phyloP scores from a whole-genome alignment of 2,888 invertebrate genomes.

The Eledone cirrhosa region DNA sequence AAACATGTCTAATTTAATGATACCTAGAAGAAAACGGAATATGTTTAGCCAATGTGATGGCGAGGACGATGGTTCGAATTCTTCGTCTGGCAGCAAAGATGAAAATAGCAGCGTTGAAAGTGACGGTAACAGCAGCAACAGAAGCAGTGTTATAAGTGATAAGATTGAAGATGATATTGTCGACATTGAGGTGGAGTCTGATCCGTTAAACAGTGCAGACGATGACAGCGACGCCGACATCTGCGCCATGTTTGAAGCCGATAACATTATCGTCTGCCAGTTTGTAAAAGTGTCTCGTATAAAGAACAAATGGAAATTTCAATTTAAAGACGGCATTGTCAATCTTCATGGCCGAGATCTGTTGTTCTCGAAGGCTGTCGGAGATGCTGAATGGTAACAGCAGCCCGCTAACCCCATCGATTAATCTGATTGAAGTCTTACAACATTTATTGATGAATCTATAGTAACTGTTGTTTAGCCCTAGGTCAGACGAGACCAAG shows the following conservation, averaged over 20 bases:
- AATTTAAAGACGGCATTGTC: slow-evolving; percentile 99
- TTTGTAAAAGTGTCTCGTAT: slow-evolving; percentile 70
- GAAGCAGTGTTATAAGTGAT: too few relatives aligned
- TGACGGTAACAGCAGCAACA: too few relatives aligned
- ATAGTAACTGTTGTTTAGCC: too few relatives aligned
- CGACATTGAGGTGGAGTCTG: not conserved
- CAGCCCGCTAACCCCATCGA: too few relatives aligned
- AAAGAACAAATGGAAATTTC: slow-evolving; percentile 98
- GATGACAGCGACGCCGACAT: slow-evolving; percentile 10
- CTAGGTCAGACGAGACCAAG: too few relatives aligned
- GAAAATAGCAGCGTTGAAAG: too few relatives aligned
- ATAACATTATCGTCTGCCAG: slow-evolving; percentile 18
- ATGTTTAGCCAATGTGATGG: not conserved
- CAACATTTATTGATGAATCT: too few relatives aligned
- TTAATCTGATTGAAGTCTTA: too few relatives aligned
- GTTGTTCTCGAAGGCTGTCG: slow-evolving; percentile 97
- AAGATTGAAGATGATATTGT: not conserved
- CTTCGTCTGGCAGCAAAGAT: slow-evolving; percentile 11
- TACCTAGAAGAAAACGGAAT: too few relatives aligned
- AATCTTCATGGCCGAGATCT: slow-evolving; percentile 96
- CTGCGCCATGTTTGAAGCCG: slow-evolving; percentile 8
- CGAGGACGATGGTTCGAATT: not conserved
- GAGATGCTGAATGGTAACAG: slow-evolving; percentile 98
- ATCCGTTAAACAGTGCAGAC: not conserved
- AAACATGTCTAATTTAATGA: too few relatives aligned